Percentiles rank a stretch among this genome's conserved stretches.
phyloP scores from a whole-genome alignment of 1,140 invertebrate species.

The Drosophila albomicans region DNA sequence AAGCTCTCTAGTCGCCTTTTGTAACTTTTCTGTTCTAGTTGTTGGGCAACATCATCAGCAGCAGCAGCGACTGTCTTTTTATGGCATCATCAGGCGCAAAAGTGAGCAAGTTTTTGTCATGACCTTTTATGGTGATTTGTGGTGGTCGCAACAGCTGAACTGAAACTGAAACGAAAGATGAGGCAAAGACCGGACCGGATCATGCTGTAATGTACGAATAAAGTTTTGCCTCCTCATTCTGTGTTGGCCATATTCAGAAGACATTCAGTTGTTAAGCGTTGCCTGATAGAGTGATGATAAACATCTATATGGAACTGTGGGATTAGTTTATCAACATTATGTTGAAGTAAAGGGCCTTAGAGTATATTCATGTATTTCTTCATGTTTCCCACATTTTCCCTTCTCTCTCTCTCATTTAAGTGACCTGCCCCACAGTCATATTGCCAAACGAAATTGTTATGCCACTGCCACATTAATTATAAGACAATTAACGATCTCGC shows the following conservation, averaged over 20 bases:
- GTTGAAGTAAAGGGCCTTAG: background rate
- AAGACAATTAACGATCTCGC: conserved; percentile 15
- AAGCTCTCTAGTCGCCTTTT: background rate
- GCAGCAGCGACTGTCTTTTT: conserved; percentile 47
- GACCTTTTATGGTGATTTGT: conserved; percentile 65
- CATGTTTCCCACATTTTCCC: background rate
- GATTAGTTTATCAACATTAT: conserved; percentile 31
- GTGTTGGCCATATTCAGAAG: conserved; percentile 50
- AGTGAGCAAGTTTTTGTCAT: conserved; percentile 55
- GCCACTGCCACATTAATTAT: conserved; percentile 22
- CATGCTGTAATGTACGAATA: conserved; percentile 44
- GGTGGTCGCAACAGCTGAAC: conserved; percentile 12
- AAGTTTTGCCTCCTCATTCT: conserved; percentile 48
- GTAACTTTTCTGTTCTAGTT: conserved; percentile 21
- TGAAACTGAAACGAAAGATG: conserved; percentile 34
- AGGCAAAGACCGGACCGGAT: conserved; percentile 20
- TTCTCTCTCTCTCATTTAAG: background rate
- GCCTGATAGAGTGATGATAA: conserved; percentile 34
- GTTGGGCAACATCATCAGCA: conserved; percentile 21
- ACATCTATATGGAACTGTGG: conserved; percentile 31
- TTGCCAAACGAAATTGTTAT: conserved; percentile 32
- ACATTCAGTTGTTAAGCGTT: conserved; percentile 17
- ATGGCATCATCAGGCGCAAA: conserved; percentile 55
- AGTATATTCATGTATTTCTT: background rate
- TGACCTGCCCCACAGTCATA: conserved; percentile 4